These are phyloP conservation scores for Nomada ruficornis DNA, from an alignment of 2,888 invertebrate genomes.

Conservation along the genomic window DNA sequence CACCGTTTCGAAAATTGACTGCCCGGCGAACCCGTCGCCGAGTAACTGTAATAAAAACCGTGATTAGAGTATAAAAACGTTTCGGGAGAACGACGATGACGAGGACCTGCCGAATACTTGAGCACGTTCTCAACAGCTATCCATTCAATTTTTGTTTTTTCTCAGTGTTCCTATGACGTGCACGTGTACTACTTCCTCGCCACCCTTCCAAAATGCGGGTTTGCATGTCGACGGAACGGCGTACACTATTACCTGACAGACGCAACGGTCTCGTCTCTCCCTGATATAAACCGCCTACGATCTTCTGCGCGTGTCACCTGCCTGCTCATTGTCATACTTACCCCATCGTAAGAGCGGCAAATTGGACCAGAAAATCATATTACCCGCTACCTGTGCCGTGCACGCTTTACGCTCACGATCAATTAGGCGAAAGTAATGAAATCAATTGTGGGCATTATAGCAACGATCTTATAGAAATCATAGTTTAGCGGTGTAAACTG, in stretches of 20 bases:
- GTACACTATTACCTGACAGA: constrained; percentile 51
- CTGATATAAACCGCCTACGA: constrained; percentile 18
- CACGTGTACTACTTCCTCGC: constrained; percentile 39
- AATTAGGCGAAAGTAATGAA: too few relatives aligned
- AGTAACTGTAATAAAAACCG: constrained; percentile 36
- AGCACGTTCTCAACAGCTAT: background rate
- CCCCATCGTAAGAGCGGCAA: constrained; percentile 13
- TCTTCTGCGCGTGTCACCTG: constrained; percentile 40
- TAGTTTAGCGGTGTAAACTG: background rate
- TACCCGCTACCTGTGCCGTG: background rate
- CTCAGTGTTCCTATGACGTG: constrained; percentile 10
- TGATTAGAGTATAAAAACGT: constrained; percentile 29
- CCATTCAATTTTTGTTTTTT: constrained; percentile 21
- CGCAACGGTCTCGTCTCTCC: constrained; percentile 24
- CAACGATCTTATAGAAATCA: background rate
- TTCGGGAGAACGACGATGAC: background rate
- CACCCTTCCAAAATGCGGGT: constrained; percentile 38
- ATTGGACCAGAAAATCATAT: constrained; percentile 18
- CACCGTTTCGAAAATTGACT: background rate
- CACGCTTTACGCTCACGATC: too few relatives aligned
- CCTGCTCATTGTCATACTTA: background rate
- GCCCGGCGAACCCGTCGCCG: background rate
- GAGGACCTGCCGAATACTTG: constrained; percentile 1
- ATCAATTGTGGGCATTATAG: too few relatives aligned
- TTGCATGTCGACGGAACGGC: constrained; percentile 49